Conservation (phyloP, 2,113 vertebrate species). For the Asarcornis scutulata region DNA sequence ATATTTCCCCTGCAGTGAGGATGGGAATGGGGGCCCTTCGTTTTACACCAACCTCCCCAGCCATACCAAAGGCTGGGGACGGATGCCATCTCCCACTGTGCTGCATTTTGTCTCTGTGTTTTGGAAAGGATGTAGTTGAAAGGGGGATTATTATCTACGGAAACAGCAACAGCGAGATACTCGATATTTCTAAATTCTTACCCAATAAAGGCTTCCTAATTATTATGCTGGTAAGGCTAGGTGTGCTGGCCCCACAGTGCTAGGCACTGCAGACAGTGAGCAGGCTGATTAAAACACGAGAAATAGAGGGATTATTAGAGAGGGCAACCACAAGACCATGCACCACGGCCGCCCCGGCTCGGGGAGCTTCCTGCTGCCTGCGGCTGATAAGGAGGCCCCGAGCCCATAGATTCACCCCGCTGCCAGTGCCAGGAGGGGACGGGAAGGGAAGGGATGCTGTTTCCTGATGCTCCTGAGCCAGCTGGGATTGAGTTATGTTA, state of each 20-base stretch:
- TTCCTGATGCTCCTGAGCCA: accelerated
- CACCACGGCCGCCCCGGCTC: accelerated
- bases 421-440: neutral
- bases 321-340: neutral
- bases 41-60: neutral
- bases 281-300: neutral
- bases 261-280: neutral
- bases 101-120: neutral
- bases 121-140: neutral
- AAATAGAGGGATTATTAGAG: neutral
- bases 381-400: neutral
- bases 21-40: neutral
- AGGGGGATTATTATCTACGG: neutral
- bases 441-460: neutral
- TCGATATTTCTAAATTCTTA: neutral
- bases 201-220: neutral
- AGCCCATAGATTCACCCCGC: neutral
- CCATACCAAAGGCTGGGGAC: neutral
- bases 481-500: neutral
- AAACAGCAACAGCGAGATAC: neutral
- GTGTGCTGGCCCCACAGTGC: neutral
- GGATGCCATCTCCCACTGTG: neutral
- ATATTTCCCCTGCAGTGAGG: neutral
- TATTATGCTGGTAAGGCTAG: neutral
- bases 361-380: neutral